Base-by-base conservation (phyloP, 2,888 invertebrate species). In the Epistrophe eligans region DNA sequence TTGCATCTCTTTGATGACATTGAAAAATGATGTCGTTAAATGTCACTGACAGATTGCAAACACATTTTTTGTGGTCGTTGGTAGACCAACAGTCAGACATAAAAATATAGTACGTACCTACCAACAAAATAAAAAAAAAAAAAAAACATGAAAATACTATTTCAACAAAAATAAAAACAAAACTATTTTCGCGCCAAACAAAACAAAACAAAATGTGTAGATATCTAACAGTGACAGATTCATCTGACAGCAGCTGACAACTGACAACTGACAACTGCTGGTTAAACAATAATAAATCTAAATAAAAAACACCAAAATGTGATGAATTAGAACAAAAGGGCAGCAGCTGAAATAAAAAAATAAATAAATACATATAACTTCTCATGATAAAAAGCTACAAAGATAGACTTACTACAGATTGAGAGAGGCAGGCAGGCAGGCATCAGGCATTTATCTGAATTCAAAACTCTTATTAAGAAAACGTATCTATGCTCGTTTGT, bases 241-340 rank as follows among this genome's bases (percentile, higher is more conserved):
- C 57, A 72, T 71, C 67, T 85, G 85, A 87, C 85, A 82, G 77
- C 77, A 77, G 85, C 67, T 85, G 85, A 87, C 85, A 82, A 74
- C 77, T 81, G 85, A 85, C 87, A 87, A 87, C 82, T 79, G 83
- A 85, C 87, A 87, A 87, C 83, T 76, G 79, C 87, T 87, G 83
- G 83, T 79, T 87, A 79, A 83, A 83, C 66, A 83, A 77, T 77
- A 82, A 87, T 87, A 87, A 87, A 87, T 87, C 87, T 79, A 76
- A 87, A 87, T 87, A 83, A 87, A 66, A 79, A 60, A 19, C 43
- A 73, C n/a, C 50, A 50, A 82, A 79, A 79, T 64, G 35, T 43
- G 72, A 79, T 83, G 87, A 83, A 87, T 83, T 83, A 83, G 87
- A 87, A 87, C 76, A 87, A 87, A 55, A 87, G 87, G 79, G 70